A percentile compares a stretch with the other conserved stretches of the same genome.
Conservation (phyloP, 2,888 invertebrate species). For the Trypoxylon attenuatum region DNA sequence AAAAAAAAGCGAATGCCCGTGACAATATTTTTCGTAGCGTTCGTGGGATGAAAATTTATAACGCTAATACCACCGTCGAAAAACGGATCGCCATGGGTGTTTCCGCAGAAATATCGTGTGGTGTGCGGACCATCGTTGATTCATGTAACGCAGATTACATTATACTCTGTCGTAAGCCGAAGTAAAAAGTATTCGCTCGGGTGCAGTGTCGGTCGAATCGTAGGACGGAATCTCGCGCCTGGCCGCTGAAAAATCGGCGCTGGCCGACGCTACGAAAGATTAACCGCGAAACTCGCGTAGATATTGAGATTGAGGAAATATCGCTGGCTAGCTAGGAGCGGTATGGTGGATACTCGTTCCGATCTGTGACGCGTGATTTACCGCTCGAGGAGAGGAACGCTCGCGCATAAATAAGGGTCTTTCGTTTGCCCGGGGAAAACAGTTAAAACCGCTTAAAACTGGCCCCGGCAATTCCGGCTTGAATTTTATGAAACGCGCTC, state of each 20-base stretch:
- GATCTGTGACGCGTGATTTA: not conserved
- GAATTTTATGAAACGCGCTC: not conserved
- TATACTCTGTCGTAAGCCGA: conserved; percentile 19
- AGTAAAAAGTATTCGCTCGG: conserved; percentile 38
- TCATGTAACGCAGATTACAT: conserved; percentile 42
- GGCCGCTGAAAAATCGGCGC: conserved; percentile 17
- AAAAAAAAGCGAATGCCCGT: not conserved
- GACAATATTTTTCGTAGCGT: not conserved
- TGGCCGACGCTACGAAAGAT: conserved; percentile 31
- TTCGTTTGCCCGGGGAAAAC: not conserved
- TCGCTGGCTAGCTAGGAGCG: no score
- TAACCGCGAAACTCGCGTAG: conserved; percentile 19
- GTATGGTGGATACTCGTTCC: no score
- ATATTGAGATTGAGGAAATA: conserved; percentile 9
- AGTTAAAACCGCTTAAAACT: not conserved
- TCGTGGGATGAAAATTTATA: conserved; percentile 20
- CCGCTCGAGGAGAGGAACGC: not conserved
- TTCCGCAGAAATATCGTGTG: conserved; percentile 19
- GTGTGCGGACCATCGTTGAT: conserved; percentile 5
- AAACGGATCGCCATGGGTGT: conserved; percentile 11
- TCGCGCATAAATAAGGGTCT: not conserved
- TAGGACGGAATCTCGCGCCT: not conserved
- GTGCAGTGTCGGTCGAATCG: no score
- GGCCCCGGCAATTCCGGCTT: not conserved
- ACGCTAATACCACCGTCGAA: conserved; percentile 11